phyloP scores from a whole-genome alignment of 2,113 vertebrate species.

The Lamprotornis superbus region DNA sequence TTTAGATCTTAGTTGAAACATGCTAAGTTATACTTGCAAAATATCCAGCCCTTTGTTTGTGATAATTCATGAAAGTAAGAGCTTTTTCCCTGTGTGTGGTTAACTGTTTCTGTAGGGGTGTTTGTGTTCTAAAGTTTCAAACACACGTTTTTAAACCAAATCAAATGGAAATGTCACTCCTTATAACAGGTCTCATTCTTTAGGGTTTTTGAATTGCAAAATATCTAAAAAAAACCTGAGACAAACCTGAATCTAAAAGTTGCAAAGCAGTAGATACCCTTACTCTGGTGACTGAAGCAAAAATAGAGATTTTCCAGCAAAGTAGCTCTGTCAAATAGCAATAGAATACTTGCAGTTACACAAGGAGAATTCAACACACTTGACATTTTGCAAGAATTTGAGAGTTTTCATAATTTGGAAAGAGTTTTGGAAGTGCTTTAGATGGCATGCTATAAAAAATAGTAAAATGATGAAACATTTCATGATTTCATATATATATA shows the following conservation, averaged over 20 bases:
- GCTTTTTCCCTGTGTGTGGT: not conserved
- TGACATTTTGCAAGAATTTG: not conserved
- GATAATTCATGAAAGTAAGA: not conserved
- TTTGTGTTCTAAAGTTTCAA: not conserved
- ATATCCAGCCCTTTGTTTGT: constrained; percentile 5
- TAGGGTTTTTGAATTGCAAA: not conserved
- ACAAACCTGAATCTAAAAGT: not conserved
- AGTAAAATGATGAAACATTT: not conserved
- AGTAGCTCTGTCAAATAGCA: not conserved
- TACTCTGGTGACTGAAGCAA: not conserved
- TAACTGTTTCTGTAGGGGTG: not conserved
- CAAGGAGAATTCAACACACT: not conserved
- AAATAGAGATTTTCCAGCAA: not conserved
- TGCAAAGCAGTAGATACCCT: not conserved
- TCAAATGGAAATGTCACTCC: constrained; percentile 3
- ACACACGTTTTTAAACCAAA: not conserved
- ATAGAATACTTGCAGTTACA: not conserved
- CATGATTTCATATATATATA: not conserved
- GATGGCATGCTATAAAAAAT: not conserved
- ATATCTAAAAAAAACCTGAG: not conserved
- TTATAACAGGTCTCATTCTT: not conserved
- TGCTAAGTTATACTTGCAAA: constrained; percentile 29
- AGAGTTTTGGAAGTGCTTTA: not conserved
- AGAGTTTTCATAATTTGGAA: not conserved
- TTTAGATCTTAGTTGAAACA: constrained; percentile 24